These are phyloP conservation scores for Picathartes gymnocephalus DNA, from an alignment of 2,113 vertebrate species.

Conservation along the genomic window DNA sequence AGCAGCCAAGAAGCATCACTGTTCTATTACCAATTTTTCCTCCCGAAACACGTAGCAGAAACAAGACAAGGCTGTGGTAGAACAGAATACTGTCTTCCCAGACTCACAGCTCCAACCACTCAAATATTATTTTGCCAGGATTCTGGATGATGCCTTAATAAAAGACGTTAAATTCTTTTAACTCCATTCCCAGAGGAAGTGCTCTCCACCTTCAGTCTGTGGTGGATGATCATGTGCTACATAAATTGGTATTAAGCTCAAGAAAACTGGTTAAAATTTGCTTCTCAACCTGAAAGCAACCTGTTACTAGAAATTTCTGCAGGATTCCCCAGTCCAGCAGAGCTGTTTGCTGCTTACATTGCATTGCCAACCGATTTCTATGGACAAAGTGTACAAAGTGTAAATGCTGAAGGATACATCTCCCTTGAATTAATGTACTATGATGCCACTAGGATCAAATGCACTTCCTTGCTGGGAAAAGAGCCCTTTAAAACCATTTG, in stretches of 20 bases:
- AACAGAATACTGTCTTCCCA: background rate
- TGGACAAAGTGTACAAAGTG: background rate
- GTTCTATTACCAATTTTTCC: background rate
- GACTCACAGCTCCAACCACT: background rate
- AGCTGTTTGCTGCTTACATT: background rate
- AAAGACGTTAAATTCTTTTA: background rate
- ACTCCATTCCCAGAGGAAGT: background rate
- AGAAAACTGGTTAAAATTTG: background rate
- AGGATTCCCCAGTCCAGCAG: background rate
- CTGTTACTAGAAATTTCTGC: background rate
- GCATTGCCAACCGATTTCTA: background rate
- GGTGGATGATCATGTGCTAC: rapidly evolving
- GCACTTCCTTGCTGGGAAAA: background rate
- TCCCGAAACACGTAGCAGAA: background rate
- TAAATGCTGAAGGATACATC: background rate
- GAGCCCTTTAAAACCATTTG: background rate
- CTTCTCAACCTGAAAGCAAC: background rate
- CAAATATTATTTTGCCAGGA: background rate
- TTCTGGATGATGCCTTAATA: background rate
- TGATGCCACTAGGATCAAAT: background rate
- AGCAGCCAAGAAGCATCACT: background rate
- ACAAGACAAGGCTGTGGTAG: background rate
- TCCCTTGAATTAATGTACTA: background rate
- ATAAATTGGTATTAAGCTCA: background rate
- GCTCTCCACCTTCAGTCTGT: background rate